Conservation (phyloP, 2,797 vertebrate genomes). For the Xiphorhynchus erythropygius region DNA sequence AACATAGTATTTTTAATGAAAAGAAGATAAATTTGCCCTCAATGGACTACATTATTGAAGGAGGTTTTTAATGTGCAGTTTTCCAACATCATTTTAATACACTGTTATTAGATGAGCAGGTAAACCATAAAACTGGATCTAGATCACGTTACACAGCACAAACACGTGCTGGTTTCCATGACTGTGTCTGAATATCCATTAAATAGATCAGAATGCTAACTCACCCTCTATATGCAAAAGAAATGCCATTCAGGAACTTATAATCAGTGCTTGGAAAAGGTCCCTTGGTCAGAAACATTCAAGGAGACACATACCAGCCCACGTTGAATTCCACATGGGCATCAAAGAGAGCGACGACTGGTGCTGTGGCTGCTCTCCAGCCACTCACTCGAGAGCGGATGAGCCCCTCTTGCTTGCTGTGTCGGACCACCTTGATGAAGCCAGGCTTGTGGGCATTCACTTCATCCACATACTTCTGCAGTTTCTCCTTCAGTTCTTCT, state of each 20-base stretch:
- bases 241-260: neutral
- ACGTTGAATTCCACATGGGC: conserved; percentile 96
- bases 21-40: neutral
- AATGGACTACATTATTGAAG: neutral
- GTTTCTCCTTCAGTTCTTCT: conserved; percentile 95
- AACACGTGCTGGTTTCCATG: neutral
- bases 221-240: neutral
- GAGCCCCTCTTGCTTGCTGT: conserved; percentile 92
- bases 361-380: conserved; percentile 91
- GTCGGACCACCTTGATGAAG: conserved; percentile 93
- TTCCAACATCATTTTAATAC: neutral
- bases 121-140: neutral
- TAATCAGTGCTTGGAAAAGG: neutral
- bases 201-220: neutral
- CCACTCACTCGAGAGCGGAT: conserved; percentile 96
- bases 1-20: neutral
- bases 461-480: conserved; percentile 88
- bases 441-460: conserved; percentile 85
- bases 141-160: neutral
- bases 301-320: conserved; percentile 86
- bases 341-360: conserved; percentile 95
- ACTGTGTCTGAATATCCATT: neutral
- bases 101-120: neutral
- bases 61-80: neutral
- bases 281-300: neutral